Conservation (phyloP, 2,888 invertebrate genomes). For the Apamea monoglypha region DNA sequence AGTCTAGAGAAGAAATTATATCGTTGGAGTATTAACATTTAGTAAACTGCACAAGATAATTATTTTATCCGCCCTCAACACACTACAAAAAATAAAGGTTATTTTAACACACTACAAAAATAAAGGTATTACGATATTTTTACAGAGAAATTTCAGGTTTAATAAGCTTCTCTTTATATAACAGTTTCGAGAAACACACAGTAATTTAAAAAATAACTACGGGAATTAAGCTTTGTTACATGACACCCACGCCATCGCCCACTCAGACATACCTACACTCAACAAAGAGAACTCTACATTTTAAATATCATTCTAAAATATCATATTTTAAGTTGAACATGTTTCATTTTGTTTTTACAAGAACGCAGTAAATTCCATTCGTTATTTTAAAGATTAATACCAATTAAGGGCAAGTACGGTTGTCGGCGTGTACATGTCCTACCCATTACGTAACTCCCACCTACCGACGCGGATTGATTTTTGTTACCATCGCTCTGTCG, state of each 20-base stretch:
- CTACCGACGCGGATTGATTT: slow-evolving; percentile 87
- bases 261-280: slow-evolving; percentile 19
- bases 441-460: slow-evolving; percentile 88
- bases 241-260: slow-evolving; percentile 57
- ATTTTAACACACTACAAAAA: too few relatives aligned
- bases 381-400: slow-evolving; percentile 73
- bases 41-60: slow-evolving; percentile 8
- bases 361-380: slow-evolving; percentile 20
- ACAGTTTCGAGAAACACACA: slow-evolving; percentile 36
- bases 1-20: slow-evolving; percentile 20
- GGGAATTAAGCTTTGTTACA: slow-evolving; percentile 21
- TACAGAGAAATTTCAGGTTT: slow-evolving; percentile 35
- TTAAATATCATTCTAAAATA: slow-evolving; percentile 16
- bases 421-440: slow-evolving; percentile 80
- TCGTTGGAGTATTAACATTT: slow-evolving; percentile 40
- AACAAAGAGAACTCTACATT: slow-evolving; percentile 39
- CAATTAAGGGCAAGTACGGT: slow-evolving; percentile 80
- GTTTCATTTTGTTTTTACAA: slow-evolving; percentile 1
- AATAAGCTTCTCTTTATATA: slow-evolving; percentile 34
- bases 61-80: slow-evolving; percentile 28
- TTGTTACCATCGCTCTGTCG: slow-evolving; percentile 79
- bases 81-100: slow-evolving; percentile 9
- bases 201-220: slow-evolving; percentile 14
- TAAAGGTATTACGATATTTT: too few relatives aligned
- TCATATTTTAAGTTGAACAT: neutral